Percentiles rank a stretch among this genome's conserved stretches.
Conservation (phyloP, 2,888 invertebrate genomes). For the Apoda limacodes region DNA sequence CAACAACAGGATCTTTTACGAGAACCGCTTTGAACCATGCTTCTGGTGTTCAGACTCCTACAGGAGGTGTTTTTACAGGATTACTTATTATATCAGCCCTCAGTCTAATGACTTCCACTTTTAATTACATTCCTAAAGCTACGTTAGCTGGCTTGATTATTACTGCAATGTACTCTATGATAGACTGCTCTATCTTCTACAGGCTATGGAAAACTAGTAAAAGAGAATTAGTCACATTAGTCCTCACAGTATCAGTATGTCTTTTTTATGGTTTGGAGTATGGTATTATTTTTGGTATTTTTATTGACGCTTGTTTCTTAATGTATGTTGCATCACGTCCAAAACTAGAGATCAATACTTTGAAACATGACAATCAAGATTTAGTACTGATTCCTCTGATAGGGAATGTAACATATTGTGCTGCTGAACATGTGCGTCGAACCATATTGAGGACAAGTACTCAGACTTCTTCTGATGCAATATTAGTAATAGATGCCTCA, state of each 20-base stretch:
- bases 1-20: constrained; percentile 87
- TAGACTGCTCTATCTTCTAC: constrained; percentile 72
- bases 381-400: constrained; percentile 33
- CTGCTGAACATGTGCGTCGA: constrained; percentile 44
- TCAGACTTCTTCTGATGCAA: constrained; percentile 20
- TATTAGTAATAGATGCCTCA: constrained; percentile 42
- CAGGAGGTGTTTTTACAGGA: constrained; percentile 84
- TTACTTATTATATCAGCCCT: constrained; percentile 81
- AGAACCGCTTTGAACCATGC: constrained; percentile 91
- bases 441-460: constrained; percentile 24
- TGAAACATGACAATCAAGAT: constrained; percentile 31
- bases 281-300: constrained; percentile 45
- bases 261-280: constrained; percentile 45
- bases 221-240: constrained; percentile 42
- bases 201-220: constrained; percentile 86
- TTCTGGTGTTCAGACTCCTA: constrained; percentile 87
- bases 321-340: constrained; percentile 46
- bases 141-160: constrained; percentile 91
- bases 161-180: constrained; percentile 88
- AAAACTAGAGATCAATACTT: constrained; percentile 26
- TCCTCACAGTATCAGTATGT: constrained; percentile 36
- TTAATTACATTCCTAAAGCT: constrained; percentile 88
- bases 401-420: constrained; percentile 45
- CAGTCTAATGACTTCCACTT: constrained; percentile 82
- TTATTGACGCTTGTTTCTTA: constrained; percentile 40